Conservation (phyloP, 2,113 vertebrate genomes). For the Apistogramma diplotaenia region DNA sequence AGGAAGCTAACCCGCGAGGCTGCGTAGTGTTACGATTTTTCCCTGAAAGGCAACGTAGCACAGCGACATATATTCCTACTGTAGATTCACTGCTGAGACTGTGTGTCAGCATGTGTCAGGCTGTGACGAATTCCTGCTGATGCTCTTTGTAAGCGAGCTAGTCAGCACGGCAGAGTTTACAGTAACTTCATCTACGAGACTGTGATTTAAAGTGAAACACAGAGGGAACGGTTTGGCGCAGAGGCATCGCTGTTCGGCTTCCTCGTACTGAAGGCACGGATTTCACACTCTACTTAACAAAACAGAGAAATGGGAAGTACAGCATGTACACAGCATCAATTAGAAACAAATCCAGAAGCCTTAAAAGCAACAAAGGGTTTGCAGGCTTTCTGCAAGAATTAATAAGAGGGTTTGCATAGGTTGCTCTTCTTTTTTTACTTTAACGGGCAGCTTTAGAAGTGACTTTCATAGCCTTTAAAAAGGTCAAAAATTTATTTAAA, state of each 20-base stretch:
- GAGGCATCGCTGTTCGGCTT: constrained; percentile 2
- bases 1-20: background rate
- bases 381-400: background rate
- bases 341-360: background rate
- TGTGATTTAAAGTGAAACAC: background rate
- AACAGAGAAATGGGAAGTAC: background rate
- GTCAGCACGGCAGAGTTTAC: background rate
- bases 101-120: constrained; percentile 3
- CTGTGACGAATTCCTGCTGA: constrained; percentile 2
- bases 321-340: background rate
- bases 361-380: background rate
- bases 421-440: background rate
- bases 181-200: background rate
- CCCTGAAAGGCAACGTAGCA: background rate
- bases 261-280: constrained; percentile 11
- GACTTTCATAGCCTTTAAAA: background rate
- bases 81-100: background rate
- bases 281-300: constrained; percentile 59
- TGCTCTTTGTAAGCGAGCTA: constrained; percentile 3
- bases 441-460: background rate
- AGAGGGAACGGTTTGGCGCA: constrained; percentile 14
- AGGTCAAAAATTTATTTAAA: background rate
- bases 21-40: background rate
- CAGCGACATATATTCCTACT: background rate
- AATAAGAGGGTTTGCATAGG: background rate